Percentiles rank a stretch among this genome's conserved stretches.
Conservation (phyloP, 2,888 invertebrate species). For the Hirudinaria manillensis region DNA sequence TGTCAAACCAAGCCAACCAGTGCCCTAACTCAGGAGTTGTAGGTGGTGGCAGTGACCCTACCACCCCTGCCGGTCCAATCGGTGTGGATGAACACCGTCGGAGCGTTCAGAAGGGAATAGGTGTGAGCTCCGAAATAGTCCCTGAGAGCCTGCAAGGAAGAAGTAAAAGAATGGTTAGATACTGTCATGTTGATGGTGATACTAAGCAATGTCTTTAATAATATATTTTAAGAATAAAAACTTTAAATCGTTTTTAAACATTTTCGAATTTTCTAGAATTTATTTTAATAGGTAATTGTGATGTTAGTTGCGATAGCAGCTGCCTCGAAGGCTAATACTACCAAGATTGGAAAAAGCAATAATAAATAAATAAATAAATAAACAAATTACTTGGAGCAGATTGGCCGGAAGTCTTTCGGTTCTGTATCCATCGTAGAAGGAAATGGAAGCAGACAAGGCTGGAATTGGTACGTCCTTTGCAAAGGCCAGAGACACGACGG, state of each 20-base stretch:
- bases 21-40: conserved; percentile 42
- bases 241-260: not conserved
- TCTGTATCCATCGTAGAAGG: conserved; percentile 97
- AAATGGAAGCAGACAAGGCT: conserved; percentile 82
- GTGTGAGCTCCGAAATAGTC: conserved; percentile 99
- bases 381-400: conserved; percentile 61
- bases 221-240: not conserved
- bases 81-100: conserved; percentile 86
- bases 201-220: too few relatives aligned
- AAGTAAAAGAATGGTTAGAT: not conserved
- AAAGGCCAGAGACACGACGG: conserved; percentile 65
- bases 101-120: conserved; percentile 78
- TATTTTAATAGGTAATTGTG: not conserved
- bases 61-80: conserved; percentile 96
- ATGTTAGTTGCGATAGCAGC: too few relatives aligned
- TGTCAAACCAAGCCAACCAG: too few relatives aligned
- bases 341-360: too few relatives aligned
- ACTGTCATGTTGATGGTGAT: too few relatives aligned
- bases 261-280: not conserved
- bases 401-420: conserved; percentile 83
- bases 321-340: too few relatives aligned
- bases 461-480: conserved; percentile 84
- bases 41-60: conserved; percentile 51
- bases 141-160: conserved; percentile 68
- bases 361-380: too few relatives aligned